Conservation (phyloP, 2,113 vertebrate genomes). For the Crypturellus undulatus region DNA sequence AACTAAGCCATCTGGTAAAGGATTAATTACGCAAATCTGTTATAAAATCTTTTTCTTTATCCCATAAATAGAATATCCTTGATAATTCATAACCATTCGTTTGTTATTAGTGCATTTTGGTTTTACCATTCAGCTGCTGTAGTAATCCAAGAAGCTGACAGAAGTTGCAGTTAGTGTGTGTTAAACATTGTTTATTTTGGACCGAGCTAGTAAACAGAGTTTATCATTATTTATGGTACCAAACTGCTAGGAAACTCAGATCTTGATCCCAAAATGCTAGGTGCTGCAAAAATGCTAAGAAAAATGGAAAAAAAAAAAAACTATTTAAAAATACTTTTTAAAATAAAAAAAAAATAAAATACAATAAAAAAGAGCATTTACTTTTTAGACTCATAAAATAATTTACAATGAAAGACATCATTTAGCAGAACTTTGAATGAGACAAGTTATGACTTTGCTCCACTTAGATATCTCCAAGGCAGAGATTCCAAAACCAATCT, state of each 20-base stretch:
- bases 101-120: slow-evolving; percentile 26
- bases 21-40: slow-evolving; percentile 4
- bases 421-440: no score
- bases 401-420: neutral
- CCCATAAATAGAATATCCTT: neutral
- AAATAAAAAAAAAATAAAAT: no score
- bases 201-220: neutral
- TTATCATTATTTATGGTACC: neutral
- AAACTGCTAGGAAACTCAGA: neutral
- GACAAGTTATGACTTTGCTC: neutral
- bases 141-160: slow-evolving; percentile 12
- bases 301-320: neutral
- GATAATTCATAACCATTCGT: neutral
- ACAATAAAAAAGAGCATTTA: neutral
- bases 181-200: slow-evolving; percentile 10
- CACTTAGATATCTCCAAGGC: neutral
- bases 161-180: neutral
- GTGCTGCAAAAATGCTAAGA: neutral
- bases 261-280: neutral
- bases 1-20: neutral
- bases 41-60: slow-evolving; percentile 17
- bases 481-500: neutral
- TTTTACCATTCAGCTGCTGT: neutral
- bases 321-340: no score
- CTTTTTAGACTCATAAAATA: neutral